Base-by-base conservation (phyloP, 2,797 vertebrate species). In the Squalus acanthias region DNA sequence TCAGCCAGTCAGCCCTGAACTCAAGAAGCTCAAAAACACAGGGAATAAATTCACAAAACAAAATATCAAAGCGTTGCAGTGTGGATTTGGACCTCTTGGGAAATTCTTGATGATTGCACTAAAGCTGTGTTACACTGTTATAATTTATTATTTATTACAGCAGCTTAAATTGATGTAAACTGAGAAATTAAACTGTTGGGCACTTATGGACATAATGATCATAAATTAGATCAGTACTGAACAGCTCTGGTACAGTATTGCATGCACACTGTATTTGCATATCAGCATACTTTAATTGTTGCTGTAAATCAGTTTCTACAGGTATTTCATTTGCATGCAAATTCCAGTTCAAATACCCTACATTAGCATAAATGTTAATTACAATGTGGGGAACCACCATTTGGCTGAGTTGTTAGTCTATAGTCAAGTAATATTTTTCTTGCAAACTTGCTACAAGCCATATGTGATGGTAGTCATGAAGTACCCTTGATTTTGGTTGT, bases 231-330 rank as follows among this genome's bases (percentile, higher is more conserved):
- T 76, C 17, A 33, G 94, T 53, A 76, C 4, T n/a, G 69, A 95
- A 95, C 26, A 74, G 20, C 13, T 95, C 5, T 93, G 63, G 26
- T 7, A 26, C 12, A 85, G 39, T 69, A 70, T 72, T 74, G 24
- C 2, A 57, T 74, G 50, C 53, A 72, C 50, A 53, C 13, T 74
- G 50, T 17, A 15, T 74, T 29, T 76, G 50, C 39, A 53, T 50
- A 74, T 50, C 70, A 74, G 70, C 46, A 53, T 76, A 29, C 70
- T 93, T 93, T 65, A 95, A 50, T 72, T 53, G 26, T 24, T 76
- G 70, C 10, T 95, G 70, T 95, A 95, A 95, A 95, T 95, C 94
- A 95, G 15, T 76, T 95, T 95, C 69, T 57, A 22, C 70, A 76
- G 50, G 69, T 20, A 76, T 95, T 95, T 72, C 70, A 57, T 95